Evolutionary conservation across 2,888 invertebrate species (phyloP), one percentile per base, ranked within the genome.

Genomic region (Stictocephala bisonia): DNA sequence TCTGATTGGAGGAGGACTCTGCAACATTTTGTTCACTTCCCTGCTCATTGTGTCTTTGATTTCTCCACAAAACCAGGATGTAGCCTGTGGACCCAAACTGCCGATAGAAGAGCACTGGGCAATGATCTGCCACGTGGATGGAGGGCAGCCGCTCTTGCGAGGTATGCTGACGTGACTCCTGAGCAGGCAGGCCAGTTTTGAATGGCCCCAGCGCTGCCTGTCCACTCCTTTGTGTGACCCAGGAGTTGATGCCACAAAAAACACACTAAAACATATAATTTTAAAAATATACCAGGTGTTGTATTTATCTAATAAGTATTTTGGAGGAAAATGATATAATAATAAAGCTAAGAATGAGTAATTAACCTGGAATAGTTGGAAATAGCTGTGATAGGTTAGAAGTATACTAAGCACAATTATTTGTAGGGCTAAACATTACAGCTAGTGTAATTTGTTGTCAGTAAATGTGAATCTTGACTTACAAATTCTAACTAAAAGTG

Each of bases 31-130:
- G 0, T 86, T 85, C 11, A 85, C 85, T 74, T 88, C 88, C 40
- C 75, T 44, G 22, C 78, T 76, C 77, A 90, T 83, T 76, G 89
- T 89, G 22, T 89, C 87, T 0, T 92, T 84, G 75, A 96, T 90
- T 76, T 94, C 93, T 0, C 90, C 89, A 3, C 89, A 87, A 74
- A 97, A 84, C 97, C 97, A 97, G 48, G 87, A 83, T 7, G 86
- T 77, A 15, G 83, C 84, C 0, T 85, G 82, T 3, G 84, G 81
- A 77, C 86, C 83, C 67, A 85, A 84, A 1, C 78, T 79, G 1
- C 97, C 98, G 44, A 98, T 91, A 77, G 96, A 97, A 29, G 96
- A 97, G 71, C 95, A 93, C 84, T 98, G 97, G 0, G 93, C 93
- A 2, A 96, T 83, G 0, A 97, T 85, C 0, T 91, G 89, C 89